Percentiles rank a stretch among this genome's conserved stretches.
Conservation (phyloP, 2,888 invertebrate genomes). For the Odontocerum albicorne region DNA sequence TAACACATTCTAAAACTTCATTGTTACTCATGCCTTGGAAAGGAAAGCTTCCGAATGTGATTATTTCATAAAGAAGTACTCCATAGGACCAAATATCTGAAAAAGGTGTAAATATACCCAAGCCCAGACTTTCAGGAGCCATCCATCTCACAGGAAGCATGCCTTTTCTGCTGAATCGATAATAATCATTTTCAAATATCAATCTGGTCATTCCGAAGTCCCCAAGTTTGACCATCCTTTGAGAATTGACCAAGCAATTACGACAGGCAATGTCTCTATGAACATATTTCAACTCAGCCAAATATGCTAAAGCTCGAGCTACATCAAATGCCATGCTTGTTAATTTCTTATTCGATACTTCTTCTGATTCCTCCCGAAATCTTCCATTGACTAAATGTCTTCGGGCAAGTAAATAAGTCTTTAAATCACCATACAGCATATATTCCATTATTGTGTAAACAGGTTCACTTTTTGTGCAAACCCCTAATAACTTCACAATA, state of each 20-base stretch:
- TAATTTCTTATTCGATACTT: constrained; percentile 76
- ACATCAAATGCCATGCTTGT: constrained; percentile 89
- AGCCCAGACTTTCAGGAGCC: constrained; percentile 84
- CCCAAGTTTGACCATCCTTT: constrained; percentile 73
- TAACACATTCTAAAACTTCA: constrained; percentile 81
- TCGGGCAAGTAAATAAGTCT: constrained; percentile 83
- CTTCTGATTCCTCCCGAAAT: constrained; percentile 67
- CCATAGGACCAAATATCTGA: constrained; percentile 93
- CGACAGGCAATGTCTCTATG: constrained; percentile 84
- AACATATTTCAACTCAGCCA: constrained; percentile 82
- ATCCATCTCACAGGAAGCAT: constrained; percentile 92
- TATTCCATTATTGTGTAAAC: constrained; percentile 93
- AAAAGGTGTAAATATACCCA: constrained; percentile 81
- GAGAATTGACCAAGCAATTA: constrained; percentile 78
- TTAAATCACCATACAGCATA: constrained; percentile 90
- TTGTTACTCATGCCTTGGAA: constrained; percentile 86
- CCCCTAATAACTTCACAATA: constrained; percentile 81
- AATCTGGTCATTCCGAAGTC: constrained; percentile 94
- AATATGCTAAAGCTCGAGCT: constrained; percentile 80
- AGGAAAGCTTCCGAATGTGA: constrained; percentile 89
- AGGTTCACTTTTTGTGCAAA: constrained; percentile 84
- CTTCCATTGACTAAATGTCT: constrained; percentile 75
- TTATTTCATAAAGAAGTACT: constrained; percentile 82
- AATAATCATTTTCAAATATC: constrained; percentile 86
- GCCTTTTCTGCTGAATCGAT: constrained; percentile 83